These are phyloP conservation scores for Forbesichthys papilliferus DNA, from an alignment of 2,113 vertebrate genomes.

Conservation along the genomic window DNA sequence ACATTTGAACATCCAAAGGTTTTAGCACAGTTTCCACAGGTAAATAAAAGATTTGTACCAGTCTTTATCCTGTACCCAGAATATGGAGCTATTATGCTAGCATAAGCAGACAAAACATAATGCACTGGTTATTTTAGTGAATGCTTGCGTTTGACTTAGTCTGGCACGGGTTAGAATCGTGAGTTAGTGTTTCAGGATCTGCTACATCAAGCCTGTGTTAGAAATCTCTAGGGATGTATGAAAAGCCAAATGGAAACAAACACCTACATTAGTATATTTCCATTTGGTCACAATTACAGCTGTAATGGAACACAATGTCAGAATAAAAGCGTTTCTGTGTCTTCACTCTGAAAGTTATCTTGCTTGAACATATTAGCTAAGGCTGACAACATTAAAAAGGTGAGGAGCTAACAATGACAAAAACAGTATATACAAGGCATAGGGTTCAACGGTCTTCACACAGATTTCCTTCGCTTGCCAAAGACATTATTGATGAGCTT, in stretches of 20 bases:
- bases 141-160: background rate
- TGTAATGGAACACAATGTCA: too few relatives aligned
- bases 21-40: background rate
- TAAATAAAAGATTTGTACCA: too few relatives aligned
- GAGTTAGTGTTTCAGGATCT: too few relatives aligned
- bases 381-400: constrained; percentile 1
- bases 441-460: constrained; percentile 58
- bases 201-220: too few relatives aligned
- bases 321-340: too few relatives aligned
- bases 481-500: constrained; percentile 89
- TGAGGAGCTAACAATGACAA: background rate
- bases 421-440: background rate
- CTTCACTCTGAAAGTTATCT: too few relatives aligned
- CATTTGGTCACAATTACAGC: too few relatives aligned
- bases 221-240: too few relatives aligned
- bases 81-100: background rate
- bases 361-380: too few relatives aligned
- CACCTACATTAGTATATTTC: too few relatives aligned
- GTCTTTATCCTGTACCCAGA: background rate
- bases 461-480: constrained; percentile 87
- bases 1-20: background rate
- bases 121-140: background rate
- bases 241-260: too few relatives aligned
- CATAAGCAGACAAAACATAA: background rate
- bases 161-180: too few relatives aligned